Base-by-base conservation (phyloP, 1,140 invertebrate genomes). In the Coboldia fuscipes region DNA sequence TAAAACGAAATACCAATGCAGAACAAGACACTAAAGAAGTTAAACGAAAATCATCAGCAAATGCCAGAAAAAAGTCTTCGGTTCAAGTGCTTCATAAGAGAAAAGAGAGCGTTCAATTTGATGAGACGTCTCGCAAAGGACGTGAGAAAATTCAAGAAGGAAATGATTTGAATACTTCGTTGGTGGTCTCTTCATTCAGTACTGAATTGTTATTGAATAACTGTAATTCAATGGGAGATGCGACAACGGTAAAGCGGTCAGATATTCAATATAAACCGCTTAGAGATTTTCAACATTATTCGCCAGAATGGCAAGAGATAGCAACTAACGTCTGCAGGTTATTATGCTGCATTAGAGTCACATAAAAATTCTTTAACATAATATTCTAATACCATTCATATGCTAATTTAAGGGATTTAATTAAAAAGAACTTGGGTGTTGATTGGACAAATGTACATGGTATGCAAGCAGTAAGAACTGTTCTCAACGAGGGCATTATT, bases 401-500 rank as follows among this genome's bases (percentile, higher is more conserved):
- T n/a, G 13, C 10, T 14, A 30, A 30, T 18, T 33, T 24, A 14
- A 38, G 27, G 14, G 32, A 38, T 21, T 23, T 38, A 4, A 22
- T 38, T 14, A 45, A 53, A 18, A 51, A 46, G 37, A 47, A 49
- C 0, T 37, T 49, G 0, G 50, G 42, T 0, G 62, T 77, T 32
- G 65, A 68, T 41, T 78, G 85, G 70, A 49, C 62, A 0, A 72
- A 80, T 40, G 64, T 82, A 22, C 72, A 70, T 35, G 90, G 89
- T 34, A 57, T 94, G 35, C 62, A 70, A 5, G 61, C 72, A 8
- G 81, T 83, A 1, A 90, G 93, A 48, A 66, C 63, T 41, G 52
- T 85, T 14, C 57, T 97, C n/a, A 78, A 85, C 60, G 86, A 94
- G 59, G 75, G 86, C 3, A 71, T 88, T 0, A 65, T 92, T 4